Base-by-base conservation (phyloP, 2,113 vertebrate species). In the Muntiacus muntjak region DNA sequence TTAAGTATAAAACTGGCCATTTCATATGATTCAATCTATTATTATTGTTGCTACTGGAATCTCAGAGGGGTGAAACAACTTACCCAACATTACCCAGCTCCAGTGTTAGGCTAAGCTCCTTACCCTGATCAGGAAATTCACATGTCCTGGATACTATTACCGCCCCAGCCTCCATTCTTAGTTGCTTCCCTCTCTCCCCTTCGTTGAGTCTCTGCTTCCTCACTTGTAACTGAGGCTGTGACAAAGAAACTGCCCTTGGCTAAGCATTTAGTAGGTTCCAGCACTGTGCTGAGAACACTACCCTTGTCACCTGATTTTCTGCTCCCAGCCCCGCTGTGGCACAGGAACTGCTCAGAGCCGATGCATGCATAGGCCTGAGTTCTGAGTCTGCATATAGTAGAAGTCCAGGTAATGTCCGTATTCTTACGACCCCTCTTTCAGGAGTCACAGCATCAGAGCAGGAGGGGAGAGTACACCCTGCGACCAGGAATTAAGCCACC, bases 291-390 rank as follows among this genome's bases (percentile, higher is more conserved):
- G 33, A 60, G 55, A 10, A 1, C 28, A 10, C 47, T 21, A 4
- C 2, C 0, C 25, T 11, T 4, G 0, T 10, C 21, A 5, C 30
- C 40, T 55, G 26, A 3, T 5, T 4, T n/a, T 47, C 5, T 2
- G 28, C 14, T 33, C 15, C 4, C 1, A 2, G 52, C 6, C 4
- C 50, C 1, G 4, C 62, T 36, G 4, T 3, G 87, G 19, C 5
- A 15, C 1, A 12, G 10, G 15, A 30, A 33, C n/a, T 43, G 23
- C 16, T 64, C 47, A 1, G 12, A 57, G 33, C 10, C 2, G 47
- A 76, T 0, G 4, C 6, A 0, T 0, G 10, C 21, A 5, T 0
- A 47, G 47, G 25, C 71, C 85, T 25, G 55, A 67, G 74, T 57
- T 54, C 76, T 14, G 52, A 2, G 5, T 45, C 84, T 17, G 7